Conservation (phyloP, 2,888 invertebrate species). For the Campopleginae sp. region DNA sequence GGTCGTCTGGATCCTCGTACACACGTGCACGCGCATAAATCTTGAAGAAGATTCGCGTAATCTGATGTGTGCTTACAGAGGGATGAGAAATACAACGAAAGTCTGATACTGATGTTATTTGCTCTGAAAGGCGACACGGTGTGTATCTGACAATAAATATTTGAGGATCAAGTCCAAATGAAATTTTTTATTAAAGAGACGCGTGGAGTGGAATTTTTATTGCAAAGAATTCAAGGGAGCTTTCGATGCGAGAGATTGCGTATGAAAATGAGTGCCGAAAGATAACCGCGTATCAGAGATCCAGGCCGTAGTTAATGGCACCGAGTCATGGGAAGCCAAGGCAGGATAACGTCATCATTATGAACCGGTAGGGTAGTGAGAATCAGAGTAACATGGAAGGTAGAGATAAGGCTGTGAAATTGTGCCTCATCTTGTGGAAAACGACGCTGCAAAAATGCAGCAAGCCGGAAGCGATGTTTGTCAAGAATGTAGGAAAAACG, state of each 20-base stretch:
- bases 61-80: constrained; percentile 20
- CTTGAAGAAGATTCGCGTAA: constrained; percentile 19
- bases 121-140: constrained; percentile 2
- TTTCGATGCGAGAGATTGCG: not conserved
- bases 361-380: not conserved
- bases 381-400: not conserved
- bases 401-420: not conserved
- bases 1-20: not conserved
- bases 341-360: not conserved
- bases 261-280: not conserved
- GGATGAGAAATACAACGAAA: constrained; percentile 31
- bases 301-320: not conserved
- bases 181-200: not conserved
- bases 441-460: not conserved
- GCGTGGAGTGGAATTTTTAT: not conserved
- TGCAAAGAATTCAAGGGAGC: not conserved
- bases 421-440: not conserved
- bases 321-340: not conserved
- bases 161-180: constrained; percentile 23
- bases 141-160: constrained; percentile 41
- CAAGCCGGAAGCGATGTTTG: not conserved
- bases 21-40: constrained; percentile 6
- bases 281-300: not conserved
- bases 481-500: not conserved
- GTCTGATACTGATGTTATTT: constrained; percentile 33